Percentiles rank a stretch among this genome's conserved stretches.
Evolutionary conservation across 2,888 invertebrate genomes (phyloP).

Genomic region (Drosophila longiperda): DNA sequence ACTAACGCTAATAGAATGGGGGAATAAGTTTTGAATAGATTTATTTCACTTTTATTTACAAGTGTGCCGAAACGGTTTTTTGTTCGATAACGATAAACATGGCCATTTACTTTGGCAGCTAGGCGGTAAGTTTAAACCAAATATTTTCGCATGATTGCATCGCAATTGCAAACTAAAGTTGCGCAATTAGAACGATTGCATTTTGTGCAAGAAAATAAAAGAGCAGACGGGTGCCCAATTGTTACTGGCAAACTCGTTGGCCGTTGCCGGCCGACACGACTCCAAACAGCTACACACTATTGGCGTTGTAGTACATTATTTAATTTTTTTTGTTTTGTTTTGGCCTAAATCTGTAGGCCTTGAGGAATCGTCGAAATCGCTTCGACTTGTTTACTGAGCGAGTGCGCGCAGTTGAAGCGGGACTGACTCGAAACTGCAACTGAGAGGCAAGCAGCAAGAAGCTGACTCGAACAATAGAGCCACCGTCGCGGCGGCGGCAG

Average conservation of each 20-base stretch:
- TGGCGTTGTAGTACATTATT: constrained; percentile 62
- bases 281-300: constrained; percentile 45
- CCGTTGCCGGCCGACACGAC: constrained; percentile 24
- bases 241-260: constrained; percentile 61
- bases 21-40: background rate
- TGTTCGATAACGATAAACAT: constrained; percentile 44
- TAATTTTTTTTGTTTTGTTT: constrained; percentile 31
- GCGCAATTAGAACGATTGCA: constrained; percentile 76
- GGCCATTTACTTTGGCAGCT: background rate
- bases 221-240: constrained; percentile 48
- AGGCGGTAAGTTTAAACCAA: constrained; percentile 51
- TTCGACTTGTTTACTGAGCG: constrained; percentile 78
- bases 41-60: background rate
- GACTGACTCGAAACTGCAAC: constrained; percentile 56
- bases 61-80: background rate
- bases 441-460: constrained; percentile 42
- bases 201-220: constrained; percentile 61
- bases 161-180: constrained; percentile 36
- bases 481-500: constrained; percentile 63
- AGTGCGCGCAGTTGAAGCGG: constrained; percentile 66
- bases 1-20: background rate
- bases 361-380: constrained; percentile 81
- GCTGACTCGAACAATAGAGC: constrained; percentile 53
- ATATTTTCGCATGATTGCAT: constrained; percentile 47
- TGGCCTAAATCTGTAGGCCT: constrained; percentile 80